Evolutionary conservation across 2,888 invertebrate species (phyloP).

Genomic region (Lithosia quadra): DNA sequence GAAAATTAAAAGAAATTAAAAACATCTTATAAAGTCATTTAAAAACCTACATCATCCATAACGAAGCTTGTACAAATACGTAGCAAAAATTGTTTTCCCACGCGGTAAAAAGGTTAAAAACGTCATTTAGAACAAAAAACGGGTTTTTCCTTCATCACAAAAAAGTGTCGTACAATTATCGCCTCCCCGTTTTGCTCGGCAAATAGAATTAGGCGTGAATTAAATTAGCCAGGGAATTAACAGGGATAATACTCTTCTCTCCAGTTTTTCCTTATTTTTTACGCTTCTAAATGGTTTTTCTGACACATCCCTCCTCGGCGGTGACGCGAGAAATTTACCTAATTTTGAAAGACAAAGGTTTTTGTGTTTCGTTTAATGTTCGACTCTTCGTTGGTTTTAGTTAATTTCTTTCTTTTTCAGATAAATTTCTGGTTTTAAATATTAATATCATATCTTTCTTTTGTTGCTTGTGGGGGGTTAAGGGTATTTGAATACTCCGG

Average conservation of each 20-base stretch:
- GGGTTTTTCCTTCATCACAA: constrained; percentile 71
- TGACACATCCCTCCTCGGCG: constrained; percentile 51
- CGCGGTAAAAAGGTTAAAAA: constrained; percentile 66
- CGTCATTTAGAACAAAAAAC: constrained; percentile 65
- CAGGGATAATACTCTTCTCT: constrained; percentile 83
- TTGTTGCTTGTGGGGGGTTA: background rate
- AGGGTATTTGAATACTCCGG: too few species aligned
- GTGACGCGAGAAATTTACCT: constrained; percentile 49
- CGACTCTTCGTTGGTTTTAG: constrained; percentile 12
- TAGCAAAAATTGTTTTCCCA: constrained; percentile 65
- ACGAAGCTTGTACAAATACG: constrained; percentile 38
- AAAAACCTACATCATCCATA: background rate
- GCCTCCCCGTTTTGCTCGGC: constrained; percentile 83
- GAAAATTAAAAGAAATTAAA: too few species aligned
- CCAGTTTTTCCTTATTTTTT: constrained; percentile 78
- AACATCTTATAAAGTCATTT: background rate
- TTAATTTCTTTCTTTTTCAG: constrained; percentile 10
- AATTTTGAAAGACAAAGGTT: constrained; percentile 62
- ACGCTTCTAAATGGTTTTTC: constrained; percentile 69
- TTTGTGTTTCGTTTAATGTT: constrained; percentile 24
- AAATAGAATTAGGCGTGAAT: constrained; percentile 87
- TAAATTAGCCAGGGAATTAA: constrained; percentile 85
- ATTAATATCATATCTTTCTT: background rate
- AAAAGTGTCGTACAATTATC: constrained; percentile 83
- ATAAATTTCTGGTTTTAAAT: background rate